phyloP scores from a whole-genome alignment of 2,888 invertebrate genomes.

The Erynnis tages region DNA sequence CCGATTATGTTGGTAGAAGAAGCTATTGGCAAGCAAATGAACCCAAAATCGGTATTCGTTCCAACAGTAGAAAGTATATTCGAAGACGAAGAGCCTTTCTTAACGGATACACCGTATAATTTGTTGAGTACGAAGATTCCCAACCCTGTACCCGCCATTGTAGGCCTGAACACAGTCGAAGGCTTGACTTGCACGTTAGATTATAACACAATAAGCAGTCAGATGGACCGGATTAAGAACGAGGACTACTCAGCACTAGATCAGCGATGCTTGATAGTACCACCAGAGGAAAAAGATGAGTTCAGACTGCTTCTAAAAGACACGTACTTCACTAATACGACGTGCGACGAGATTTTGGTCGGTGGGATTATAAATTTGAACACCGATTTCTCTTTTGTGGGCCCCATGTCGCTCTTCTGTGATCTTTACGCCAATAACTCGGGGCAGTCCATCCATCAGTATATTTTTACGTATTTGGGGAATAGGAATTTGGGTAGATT shows the following conservation, averaged over 20 bases:
- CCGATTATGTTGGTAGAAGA: slow-evolving; percentile 56
- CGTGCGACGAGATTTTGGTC: slow-evolving; percentile 57
- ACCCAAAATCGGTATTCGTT: slow-evolving; percentile 62
- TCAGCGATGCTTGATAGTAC: slow-evolving; percentile 51
- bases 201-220: slow-evolving; percentile 62
- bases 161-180: slow-evolving; percentile 80
- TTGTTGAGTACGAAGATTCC: slow-evolving; percentile 52
- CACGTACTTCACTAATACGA: slow-evolving; percentile 60
- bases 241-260: slow-evolving; percentile 62
- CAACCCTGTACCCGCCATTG: slow-evolving; percentile 71
- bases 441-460: slow-evolving; percentile 52
- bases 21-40: slow-evolving; percentile 69
- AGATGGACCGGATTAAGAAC: slow-evolving; percentile 61
- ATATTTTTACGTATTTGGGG: slow-evolving; percentile 65
- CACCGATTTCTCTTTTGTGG: slow-evolving; percentile 66
- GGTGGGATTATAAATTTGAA: slow-evolving; percentile 70
- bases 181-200: slow-evolving; percentile 71
- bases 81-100: slow-evolving; percentile 63
- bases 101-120: slow-evolving; percentile 69
- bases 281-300: slow-evolving; percentile 50
- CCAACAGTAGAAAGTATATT: slow-evolving; percentile 63
- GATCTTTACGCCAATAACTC: slow-evolving; percentile 61
- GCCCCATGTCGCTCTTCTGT: slow-evolving; percentile 62
- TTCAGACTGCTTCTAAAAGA: slow-evolving; percentile 54
- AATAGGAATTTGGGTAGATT: slow-evolving; percentile 66